Percentiles rank a stretch among this genome's conserved stretches.
These are phyloP conservation scores for Champsocephalus esox DNA, from an alignment of 2,797 vertebrate genomes.

Conservation along the genomic window DNA sequence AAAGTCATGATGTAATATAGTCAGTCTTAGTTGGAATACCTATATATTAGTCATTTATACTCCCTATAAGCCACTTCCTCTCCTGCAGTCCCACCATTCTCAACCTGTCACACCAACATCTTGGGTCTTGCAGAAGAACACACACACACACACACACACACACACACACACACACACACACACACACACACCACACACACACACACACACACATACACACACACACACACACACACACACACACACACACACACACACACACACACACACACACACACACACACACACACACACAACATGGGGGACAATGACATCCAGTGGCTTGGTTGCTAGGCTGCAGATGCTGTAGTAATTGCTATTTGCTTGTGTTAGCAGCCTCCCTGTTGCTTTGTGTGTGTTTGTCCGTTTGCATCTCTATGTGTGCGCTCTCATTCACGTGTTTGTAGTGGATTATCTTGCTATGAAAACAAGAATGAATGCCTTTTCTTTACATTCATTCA, in stretches of 20 bases:
- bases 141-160: slow-evolving; percentile 7
- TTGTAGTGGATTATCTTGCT: slow-evolving; percentile 43
- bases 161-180: slow-evolving; percentile 23
- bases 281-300: slow-evolving; percentile 39
- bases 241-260: slow-evolving; percentile 1
- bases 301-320: slow-evolving; percentile 71
- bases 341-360: slow-evolving; percentile 72
- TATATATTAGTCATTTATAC: slow-evolving; percentile 4
- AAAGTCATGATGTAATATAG: not conserved
- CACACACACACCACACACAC: slow-evolving; percentile 20
- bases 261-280: slow-evolving; percentile 11
- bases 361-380: slow-evolving; percentile 67
- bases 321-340: slow-evolving; percentile 75
- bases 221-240: slow-evolving; percentile 6
- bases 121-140: slow-evolving; percentile 32
- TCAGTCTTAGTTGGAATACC: slow-evolving; percentile 15
- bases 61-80: slow-evolving; percentile 18
- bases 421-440: slow-evolving; percentile 29
- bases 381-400: slow-evolving; percentile 59
- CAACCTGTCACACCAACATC: slow-evolving; percentile 68
- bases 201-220: not conserved
- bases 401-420: slow-evolving; percentile 25
- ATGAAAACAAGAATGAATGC: slow-evolving; percentile 57
- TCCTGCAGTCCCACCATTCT: slow-evolving; percentile 38
- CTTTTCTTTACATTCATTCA: slow-evolving; percentile 42